Conservation (phyloP, 2,113 vertebrate species). For the Pagrus major region DNA sequence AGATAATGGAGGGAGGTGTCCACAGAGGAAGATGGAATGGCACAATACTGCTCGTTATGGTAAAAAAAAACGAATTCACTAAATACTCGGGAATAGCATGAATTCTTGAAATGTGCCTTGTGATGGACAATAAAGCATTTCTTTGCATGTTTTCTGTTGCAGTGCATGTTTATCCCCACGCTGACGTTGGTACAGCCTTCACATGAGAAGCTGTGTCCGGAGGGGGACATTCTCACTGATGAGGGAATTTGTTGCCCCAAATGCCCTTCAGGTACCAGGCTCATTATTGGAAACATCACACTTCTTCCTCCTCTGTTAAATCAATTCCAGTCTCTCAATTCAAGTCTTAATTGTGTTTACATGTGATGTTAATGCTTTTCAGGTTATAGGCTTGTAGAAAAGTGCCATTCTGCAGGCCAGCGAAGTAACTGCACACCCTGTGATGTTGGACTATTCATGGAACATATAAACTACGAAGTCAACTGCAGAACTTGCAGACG, state of each 20-base stretch:
- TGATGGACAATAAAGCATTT: background rate
- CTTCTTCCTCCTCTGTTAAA: background rate
- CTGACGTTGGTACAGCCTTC: background rate
- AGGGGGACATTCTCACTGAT: background rate
- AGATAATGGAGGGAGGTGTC: slow-evolving; percentile 54
- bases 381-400: slow-evolving; percentile 71
- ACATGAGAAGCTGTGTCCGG: background rate
- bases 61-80: slow-evolving; percentile 45
- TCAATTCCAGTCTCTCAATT: background rate
- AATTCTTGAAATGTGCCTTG: background rate
- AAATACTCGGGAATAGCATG: background rate
- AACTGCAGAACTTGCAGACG: slow-evolving; percentile 60
- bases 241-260: slow-evolving; percentile 77
- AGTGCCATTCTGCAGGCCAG: background rate
- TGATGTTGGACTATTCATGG: background rate
- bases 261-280: slow-evolving; percentile 76
- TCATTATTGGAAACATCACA: background rate
- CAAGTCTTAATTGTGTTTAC: background rate
- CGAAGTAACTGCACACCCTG: slow-evolving; percentile 67
- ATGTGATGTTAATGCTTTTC: slow-evolving; percentile 14
- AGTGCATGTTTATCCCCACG: slow-evolving; percentile 46
- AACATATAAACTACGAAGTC: background rate
- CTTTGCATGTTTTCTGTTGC: slow-evolving; percentile 30
- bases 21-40: slow-evolving; percentile 27
- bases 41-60: slow-evolving; percentile 62